Evolutionary conservation across 1,140 invertebrate genomes (phyloP), one percentile per base, ranked within the genome.

Genomic region (Vollenhovia emeryi): DNA sequence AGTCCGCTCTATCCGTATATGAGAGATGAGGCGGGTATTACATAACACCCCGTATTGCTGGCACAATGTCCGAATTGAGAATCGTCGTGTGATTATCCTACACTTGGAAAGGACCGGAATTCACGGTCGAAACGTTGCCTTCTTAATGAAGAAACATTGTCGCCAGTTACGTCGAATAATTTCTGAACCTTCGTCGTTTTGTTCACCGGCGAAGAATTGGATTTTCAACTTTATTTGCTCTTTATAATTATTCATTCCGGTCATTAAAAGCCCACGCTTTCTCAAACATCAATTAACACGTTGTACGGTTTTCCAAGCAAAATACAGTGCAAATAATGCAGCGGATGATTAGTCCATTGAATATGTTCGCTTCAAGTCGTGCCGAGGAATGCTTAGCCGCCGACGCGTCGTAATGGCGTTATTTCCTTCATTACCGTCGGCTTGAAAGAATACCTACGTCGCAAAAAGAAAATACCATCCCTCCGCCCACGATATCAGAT

Each of bases 361-460:
- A 43, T 24, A 27, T 21, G 45, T 73, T 24, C 50, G 33, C 48
- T 78, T 71, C 11, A 36, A 69, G 24, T 30, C 18, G 48, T 18
- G 48, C n/a, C 13, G 24, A 55, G 60, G 50, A 74, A 59, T 55
- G 36, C n/a, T 33, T 48, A 36, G 45, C 57, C 60, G 33, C 43
- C 59, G 64, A 87, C 64, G 48, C 45, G 5, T 15, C 60, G 24
- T 69, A 85, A 87, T 79, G 36, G 45, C 24, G 75, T 88, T 88
- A 87, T 82, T 50, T 76, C 30, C 30, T 86, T 88, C 83, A 50
- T 89, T 86, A 89, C 9, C 75, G 43, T 86, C 33, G 48, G 24
- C 87, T 59, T 33, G 79, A 87, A 74, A 71, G 52, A 27, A 18
- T 24, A 55, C n/a, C n/a, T n/a, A 36, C 55, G 18, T 18, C 18